A percentile compares a stretch with the other conserved stretches of the same genome.
These are phyloP conservation scores for Pediacus dermestoides DNA, from an alignment of 2,888 invertebrate genomes.

Conservation along the genomic window DNA sequence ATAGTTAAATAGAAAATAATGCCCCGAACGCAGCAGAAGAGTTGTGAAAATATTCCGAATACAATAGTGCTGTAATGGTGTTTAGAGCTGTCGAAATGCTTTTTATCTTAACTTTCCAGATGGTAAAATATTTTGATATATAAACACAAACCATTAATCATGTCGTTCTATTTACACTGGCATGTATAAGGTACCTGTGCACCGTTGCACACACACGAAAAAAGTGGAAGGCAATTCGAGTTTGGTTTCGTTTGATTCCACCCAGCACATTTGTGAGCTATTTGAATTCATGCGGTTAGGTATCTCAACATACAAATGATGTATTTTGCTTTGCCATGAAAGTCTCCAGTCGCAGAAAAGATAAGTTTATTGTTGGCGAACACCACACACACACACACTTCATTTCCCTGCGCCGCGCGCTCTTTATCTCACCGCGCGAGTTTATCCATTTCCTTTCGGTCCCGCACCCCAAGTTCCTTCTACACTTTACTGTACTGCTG, in stretches of 20 bases:
- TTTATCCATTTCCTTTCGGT: constrained; percentile 47
- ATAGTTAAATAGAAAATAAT: constrained; percentile 6
- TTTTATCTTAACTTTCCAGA: constrained; percentile 43
- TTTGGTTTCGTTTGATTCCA: constrained; percentile 8
- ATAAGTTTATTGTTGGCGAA: constrained; percentile 50
- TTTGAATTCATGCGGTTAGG: constrained; percentile 46
- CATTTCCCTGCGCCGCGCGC: constrained; percentile 45
- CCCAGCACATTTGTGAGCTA: constrained; percentile 31
- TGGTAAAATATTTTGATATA: constrained; percentile 44
- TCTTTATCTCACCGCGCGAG: constrained; percentile 48
- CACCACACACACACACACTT: constrained; percentile 44
- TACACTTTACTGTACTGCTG: neutral
- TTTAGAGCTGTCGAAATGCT: constrained; percentile 21
- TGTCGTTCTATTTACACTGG: constrained; percentile 28
- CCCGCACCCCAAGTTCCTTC: constrained; percentile 15
- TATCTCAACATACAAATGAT: constrained; percentile 50
- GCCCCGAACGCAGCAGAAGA: neutral
- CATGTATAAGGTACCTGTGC: constrained; percentile 5
- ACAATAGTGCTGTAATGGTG: constrained; percentile 7
- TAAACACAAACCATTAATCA: constrained; percentile 43
- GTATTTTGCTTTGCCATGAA: constrained; percentile 45
- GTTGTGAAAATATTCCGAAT: neutral
- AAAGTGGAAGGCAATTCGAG: constrained; percentile 3
- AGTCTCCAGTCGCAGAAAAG: constrained; percentile 48
- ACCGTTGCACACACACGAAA: neutral